Conservation (phyloP, 2,797 vertebrate genomes). For the Sebastes hubbsi region DNA sequence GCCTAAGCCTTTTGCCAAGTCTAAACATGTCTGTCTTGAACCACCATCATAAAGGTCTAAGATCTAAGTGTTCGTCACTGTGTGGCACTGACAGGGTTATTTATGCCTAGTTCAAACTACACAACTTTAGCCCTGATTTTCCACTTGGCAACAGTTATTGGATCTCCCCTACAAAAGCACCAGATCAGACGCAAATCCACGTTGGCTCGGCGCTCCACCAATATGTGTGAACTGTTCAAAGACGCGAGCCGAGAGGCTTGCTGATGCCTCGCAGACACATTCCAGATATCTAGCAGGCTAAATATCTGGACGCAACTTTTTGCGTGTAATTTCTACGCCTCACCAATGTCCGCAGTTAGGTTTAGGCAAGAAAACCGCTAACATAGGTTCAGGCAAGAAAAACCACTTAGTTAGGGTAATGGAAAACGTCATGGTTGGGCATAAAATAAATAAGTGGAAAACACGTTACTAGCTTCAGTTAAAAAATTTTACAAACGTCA, state of each 20-base stretch:
- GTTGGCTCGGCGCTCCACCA: neutral
- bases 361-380: too few species aligned
- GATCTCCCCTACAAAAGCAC: neutral
- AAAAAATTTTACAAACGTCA: too few species aligned
- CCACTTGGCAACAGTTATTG: too few species aligned
- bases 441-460: too few species aligned
- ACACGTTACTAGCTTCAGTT: too few species aligned
- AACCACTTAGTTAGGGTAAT: too few species aligned
- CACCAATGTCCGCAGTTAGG: too few species aligned
- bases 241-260: neutral
- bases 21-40: constrained; percentile 9
- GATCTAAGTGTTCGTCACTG: neutral
- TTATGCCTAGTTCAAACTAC: neutral
- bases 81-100: neutral
- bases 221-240: neutral
- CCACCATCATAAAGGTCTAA: neutral
- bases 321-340: too few species aligned
- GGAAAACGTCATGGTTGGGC: too few species aligned
- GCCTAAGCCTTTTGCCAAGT: neutral
- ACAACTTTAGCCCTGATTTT: neutral
- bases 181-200: too few species aligned
- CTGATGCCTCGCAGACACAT: neutral
- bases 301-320: too few species aligned
- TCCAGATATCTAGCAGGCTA: neutral
- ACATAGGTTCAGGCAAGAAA: too few species aligned